Percentiles rank a stretch among this genome's conserved stretches.
Evolutionary conservation across 2,888 invertebrate species (phyloP).

Genomic region (Apamea crenata): DNA sequence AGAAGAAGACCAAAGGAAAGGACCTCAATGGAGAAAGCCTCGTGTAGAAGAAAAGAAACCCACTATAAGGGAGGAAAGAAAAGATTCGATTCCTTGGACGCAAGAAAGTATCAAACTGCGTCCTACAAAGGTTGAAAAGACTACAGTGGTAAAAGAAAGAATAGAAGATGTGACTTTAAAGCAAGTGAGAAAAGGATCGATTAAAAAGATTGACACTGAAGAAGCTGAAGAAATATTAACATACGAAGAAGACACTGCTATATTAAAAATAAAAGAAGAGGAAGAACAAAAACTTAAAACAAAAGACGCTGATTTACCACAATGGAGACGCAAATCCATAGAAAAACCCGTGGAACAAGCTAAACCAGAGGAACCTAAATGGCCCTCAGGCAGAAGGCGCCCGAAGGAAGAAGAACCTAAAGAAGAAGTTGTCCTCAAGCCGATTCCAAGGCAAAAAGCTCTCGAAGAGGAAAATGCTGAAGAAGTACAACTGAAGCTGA

Average conservation of each 20-base stretch:
- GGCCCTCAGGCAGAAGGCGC: conserved; percentile 63
- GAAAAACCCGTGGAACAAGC: conserved; percentile 82
- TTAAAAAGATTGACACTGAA: conserved; percentile 79
- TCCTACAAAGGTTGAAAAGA: conserved; percentile 91
- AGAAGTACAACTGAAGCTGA: conserved; percentile 67
- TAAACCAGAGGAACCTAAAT: conserved; percentile 70
- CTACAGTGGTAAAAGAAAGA: conserved; percentile 89
- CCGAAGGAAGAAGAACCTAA: conserved; percentile 34
- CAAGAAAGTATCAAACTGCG: conserved; percentile 91
- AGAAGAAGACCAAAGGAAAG: conserved; percentile 56
- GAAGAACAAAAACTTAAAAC: conserved; percentile 79
- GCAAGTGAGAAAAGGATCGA: conserved; percentile 81
- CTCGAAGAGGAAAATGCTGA: conserved; percentile 28
- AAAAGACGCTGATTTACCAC: conserved; percentile 72
- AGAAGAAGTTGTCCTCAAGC: conserved; percentile 43
- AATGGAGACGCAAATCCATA: conserved; percentile 39
- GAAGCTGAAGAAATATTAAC: conserved; percentile 90
- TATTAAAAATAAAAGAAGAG: conserved; percentile 83
- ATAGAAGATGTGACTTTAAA: conserved; percentile 85
- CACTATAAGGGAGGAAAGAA: conserved; percentile 70
- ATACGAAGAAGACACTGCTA: conserved; percentile 90
- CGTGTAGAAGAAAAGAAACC: conserved; percentile 66
- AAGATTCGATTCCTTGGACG: conserved; percentile 89
- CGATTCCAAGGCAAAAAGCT: conserved; percentile 25
- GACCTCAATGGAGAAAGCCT: conserved; percentile 62